Percentiles rank a stretch among this genome's conserved stretches.
Evolutionary conservation across 2,888 invertebrate species (phyloP).

Genomic region (Cryptus viduatorius): DNA sequence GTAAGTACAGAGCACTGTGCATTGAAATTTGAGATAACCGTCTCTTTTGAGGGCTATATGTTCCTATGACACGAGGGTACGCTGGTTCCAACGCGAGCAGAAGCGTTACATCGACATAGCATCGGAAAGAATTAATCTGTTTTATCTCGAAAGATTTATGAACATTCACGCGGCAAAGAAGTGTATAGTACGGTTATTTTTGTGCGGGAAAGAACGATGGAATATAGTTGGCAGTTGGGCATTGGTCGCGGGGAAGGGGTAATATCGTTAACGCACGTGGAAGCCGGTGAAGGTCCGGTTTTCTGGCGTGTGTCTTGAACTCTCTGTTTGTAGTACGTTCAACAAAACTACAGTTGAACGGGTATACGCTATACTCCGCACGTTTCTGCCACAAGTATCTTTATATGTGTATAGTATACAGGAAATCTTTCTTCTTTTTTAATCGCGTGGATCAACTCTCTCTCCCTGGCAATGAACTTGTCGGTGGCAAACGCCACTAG

Average conservation of each 20-base stretch:
- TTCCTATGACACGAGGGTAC: too few species aligned
- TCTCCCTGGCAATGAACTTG: conserved; percentile 83
- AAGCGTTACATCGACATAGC: background rate
- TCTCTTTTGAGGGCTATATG: too few species aligned
- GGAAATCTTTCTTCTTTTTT: conserved; percentile 71
- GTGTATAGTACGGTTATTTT: background rate
- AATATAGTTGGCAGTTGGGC: background rate
- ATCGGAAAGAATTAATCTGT: too few species aligned
- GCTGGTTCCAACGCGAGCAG: background rate
- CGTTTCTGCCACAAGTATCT: background rate
- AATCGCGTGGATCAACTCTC: conserved; percentile 80
- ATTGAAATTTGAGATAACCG: too few species aligned
- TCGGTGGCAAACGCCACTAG: conserved; percentile 75
- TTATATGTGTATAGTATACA: conserved; percentile 35
- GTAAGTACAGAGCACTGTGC: too few species aligned
- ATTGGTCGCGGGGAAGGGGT: background rate
- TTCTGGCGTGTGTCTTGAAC: background rate
- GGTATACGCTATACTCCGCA: background rate
- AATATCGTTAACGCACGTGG: conserved; percentile 30
- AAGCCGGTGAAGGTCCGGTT: conserved; percentile 33
- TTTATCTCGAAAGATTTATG: too few species aligned
- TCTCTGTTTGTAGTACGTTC: background rate
- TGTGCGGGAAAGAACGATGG: background rate
- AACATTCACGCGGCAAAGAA: too few species aligned
- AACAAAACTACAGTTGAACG: background rate